Evolutionary conservation across 35 echinoderm and acorn worm genomes (phyloP).

Genomic region (Hemicentrotus pulcherrimus): DNA sequence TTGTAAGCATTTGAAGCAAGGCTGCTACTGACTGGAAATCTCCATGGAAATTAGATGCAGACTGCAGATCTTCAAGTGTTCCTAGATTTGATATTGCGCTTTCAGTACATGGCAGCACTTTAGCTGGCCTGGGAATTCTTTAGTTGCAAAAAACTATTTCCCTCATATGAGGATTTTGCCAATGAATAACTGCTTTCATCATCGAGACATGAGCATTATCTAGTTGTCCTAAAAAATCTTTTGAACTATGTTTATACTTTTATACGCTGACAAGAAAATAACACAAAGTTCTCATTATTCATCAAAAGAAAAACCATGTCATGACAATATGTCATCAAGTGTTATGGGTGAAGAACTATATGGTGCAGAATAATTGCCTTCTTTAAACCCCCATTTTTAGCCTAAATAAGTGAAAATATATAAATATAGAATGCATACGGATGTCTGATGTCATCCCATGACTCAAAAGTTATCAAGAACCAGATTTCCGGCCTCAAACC

Average conservation of each 20-base stretch:
- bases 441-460: not conserved
- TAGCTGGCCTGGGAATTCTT: not conserved
- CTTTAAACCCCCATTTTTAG: not conserved
- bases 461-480: not conserved
- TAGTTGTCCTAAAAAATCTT: not conserved
- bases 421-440: not conserved
- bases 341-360: not conserved
- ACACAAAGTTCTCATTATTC: not conserved
- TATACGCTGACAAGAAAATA: not conserved
- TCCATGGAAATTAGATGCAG: conserved; percentile 11
- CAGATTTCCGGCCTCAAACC: not conserved
- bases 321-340: too few species aligned
- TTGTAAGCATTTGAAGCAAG: not conserved
- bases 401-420: not conserved
- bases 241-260: not conserved
- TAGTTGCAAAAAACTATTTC: not conserved
- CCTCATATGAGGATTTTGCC: not conserved
- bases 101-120: not conserved
- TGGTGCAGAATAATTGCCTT: not conserved
- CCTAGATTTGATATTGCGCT: not conserved
- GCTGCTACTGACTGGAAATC: conserved; percentile 1
- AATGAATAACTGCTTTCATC: not conserved
- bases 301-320: not conserved
- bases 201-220: not conserved
- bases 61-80: not conserved